Evolutionary conservation across 2,888 invertebrate genomes (phyloP), one percentile per base, ranked within the genome.

Genomic region (Chironomus riparius): DNA sequence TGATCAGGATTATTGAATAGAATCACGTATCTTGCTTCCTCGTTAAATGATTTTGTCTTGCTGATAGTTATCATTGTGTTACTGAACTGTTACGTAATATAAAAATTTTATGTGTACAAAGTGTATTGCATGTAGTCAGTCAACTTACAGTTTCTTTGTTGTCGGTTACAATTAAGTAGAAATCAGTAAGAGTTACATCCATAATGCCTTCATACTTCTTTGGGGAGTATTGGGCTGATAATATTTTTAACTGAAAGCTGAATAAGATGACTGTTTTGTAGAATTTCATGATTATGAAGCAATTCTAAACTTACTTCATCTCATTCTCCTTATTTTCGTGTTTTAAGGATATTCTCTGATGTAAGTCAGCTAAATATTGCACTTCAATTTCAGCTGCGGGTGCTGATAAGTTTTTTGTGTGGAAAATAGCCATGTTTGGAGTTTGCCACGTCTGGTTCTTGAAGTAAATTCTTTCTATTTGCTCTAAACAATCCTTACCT

Each of bases 301-400:
- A 24, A 50, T 7, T 10, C 15, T 24, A 50, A 62, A 2, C n/a
- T 72, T 24, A 72, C 28, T 77, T 83, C 82, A 80, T 6, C 2
- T 7, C 81, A 79, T 15, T 81, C 77, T 65, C 50, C 22, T 48
- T 38, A 38, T 38, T 1, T 2, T 38, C 38, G 2, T 38, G 38
- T 10, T 7, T 10, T 1, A 18, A 4, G 0, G 56, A 18, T 7
- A 56, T 56, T 56, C 56, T 56, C 18, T 18, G 18, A 76, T 84
- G 82, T 56, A 83, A 79, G 2, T 79, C 79, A 65, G 80, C 79
- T 21, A 82, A 77, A 76, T 80, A 84, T 0, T 80, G 79, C 15
- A 81, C 78, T 76, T 83, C 82, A 47, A 85, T 85, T 65, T 82
- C 82, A 0, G 81, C 81, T 0, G 84, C 83, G 0, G 84, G 83